Conservation (phyloP, 23 tunicate species). For the Clavelina lepadiformis region DNA sequence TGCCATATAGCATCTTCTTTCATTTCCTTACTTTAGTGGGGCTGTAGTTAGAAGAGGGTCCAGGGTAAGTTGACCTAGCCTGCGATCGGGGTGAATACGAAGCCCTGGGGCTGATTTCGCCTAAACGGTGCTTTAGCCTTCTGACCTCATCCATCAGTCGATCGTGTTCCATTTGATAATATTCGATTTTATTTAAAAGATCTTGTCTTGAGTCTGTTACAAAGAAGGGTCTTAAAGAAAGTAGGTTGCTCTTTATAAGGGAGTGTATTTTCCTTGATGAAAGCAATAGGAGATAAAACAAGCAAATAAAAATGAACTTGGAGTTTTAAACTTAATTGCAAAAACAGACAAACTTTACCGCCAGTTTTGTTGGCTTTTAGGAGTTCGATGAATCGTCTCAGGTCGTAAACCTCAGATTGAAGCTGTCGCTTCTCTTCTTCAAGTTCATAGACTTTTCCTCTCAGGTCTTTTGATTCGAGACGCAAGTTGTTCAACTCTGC, state of each 20-base stretch:
- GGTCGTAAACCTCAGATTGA: slow-evolving; percentile 70
- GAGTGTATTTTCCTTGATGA: neutral
- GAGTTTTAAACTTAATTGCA: too few relatives aligned
- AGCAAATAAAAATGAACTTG: neutral
- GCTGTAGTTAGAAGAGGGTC: neutral
- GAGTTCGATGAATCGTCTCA: slow-evolving; percentile 69
- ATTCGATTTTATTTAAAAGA: slow-evolving; percentile 78
- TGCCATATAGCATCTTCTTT: neutral
- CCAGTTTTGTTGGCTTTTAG: slow-evolving; percentile 49
- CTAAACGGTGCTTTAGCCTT: slow-evolving; percentile 64
- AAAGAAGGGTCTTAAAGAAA: neutral
- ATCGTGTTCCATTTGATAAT: slow-evolving; percentile 94
- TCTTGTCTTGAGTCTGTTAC: slow-evolving; percentile 77
- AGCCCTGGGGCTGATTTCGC: slow-evolving; percentile 61
- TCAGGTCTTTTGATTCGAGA: slow-evolving; percentile 57
- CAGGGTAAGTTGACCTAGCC: slow-evolving; percentile 21
- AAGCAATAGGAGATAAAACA: neutral
- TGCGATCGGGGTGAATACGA: slow-evolving; percentile 20
- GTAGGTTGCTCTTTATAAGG: neutral
- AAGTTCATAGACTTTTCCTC: slow-evolving; percentile 57
- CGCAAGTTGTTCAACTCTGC: slow-evolving; percentile 74
- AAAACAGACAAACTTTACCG: slow-evolving; percentile 39
- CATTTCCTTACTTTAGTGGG: slow-evolving; percentile 6
- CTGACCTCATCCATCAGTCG: slow-evolving; percentile 84
- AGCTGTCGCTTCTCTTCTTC: slow-evolving; percentile 73